phyloP scores from a whole-genome alignment of 2,113 vertebrate species.

The Syngnathus floridae region DNA sequence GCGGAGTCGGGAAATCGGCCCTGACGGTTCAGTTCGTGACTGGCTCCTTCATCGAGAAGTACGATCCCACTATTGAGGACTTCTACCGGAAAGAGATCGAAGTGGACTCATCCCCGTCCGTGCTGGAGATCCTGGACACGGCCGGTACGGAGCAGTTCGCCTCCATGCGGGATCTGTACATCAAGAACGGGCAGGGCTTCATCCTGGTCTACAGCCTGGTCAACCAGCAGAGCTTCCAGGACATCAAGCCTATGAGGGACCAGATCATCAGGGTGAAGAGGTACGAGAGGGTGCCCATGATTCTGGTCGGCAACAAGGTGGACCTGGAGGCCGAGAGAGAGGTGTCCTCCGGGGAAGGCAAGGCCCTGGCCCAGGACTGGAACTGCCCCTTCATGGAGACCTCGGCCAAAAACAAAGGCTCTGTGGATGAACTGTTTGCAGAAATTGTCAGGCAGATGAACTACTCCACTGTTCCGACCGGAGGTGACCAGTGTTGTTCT shows the following conservation, averaged over 20 bases:
- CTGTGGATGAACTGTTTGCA: constrained; percentile 91
- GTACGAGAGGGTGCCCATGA: constrained; percentile 92
- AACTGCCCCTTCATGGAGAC: constrained; percentile 95
- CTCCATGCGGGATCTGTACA: constrained; percentile 87
- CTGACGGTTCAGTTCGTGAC: constrained; percentile 91
- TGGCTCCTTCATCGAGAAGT: constrained; percentile 89
- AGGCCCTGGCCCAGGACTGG: constrained; percentile 92
- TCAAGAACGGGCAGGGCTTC: constrained; percentile 72
- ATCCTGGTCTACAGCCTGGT: constrained; percentile 71
- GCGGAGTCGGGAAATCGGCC: constrained; percentile 88
- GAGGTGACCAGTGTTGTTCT: constrained; percentile 81
- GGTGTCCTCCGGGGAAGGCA: constrained; percentile 87
- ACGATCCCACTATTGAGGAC: constrained; percentile 91
- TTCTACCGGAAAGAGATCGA: constrained; percentile 75
- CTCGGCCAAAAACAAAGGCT: constrained; percentile 93
- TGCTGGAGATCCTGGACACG: constrained; percentile 72
- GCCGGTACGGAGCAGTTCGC: constrained; percentile 87
- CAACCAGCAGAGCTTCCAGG: constrained; percentile 88
- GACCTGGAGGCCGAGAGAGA: constrained; percentile 90
- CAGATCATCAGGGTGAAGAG: constrained; percentile 94
- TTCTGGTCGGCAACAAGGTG: constrained; percentile 79
- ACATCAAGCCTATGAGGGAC: constrained; percentile 93
- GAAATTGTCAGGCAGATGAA: constrained; percentile 97
- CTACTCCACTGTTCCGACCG: constrained; percentile 85
- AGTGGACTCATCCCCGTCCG: constrained; percentile 70